Conservation (phyloP, 1,140 invertebrate species). For the Diorhabda elongata region DNA sequence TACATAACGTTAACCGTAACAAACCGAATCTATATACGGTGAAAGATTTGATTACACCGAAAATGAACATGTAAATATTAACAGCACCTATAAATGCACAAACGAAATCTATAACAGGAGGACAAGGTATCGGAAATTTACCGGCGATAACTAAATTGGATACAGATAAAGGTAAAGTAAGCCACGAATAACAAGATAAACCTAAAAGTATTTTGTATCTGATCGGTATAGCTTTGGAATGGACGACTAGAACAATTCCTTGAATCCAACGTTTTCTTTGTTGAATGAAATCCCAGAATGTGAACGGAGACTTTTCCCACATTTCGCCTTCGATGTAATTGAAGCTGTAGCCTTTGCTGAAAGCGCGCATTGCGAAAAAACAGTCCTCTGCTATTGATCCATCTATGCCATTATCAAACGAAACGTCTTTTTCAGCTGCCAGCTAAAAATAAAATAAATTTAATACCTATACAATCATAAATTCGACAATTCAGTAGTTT, state of each 20-base stretch:
- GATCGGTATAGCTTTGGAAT: slow-evolving; percentile 80
- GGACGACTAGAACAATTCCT: slow-evolving; percentile 91
- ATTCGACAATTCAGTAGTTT: too few species aligned
- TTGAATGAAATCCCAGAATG: slow-evolving; percentile 89
- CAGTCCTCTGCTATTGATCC: slow-evolving; percentile 97
- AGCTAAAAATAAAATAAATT: slow-evolving; percentile 58
- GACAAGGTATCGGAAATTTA: slow-evolving; percentile 81
- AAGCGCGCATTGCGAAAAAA: slow-evolving; percentile 93
- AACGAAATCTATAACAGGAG: slow-evolving; percentile 74
- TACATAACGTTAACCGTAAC: slow-evolving; percentile 72
- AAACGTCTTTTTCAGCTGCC: slow-evolving; percentile 81
- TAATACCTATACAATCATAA: not conserved
- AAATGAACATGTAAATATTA: slow-evolving; percentile 94
- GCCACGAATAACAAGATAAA: slow-evolving; percentile 93
- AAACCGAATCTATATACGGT: slow-evolving; percentile 81
- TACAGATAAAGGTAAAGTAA: slow-evolving; percentile 84
- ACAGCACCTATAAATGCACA: slow-evolving; percentile 87
- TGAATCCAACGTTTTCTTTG: slow-evolving; percentile 96
- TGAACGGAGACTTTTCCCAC: slow-evolving; percentile 97
- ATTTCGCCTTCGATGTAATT: slow-evolving; percentile 95
- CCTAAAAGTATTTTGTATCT: slow-evolving; percentile 78
- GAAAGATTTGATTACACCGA: slow-evolving; percentile 94
- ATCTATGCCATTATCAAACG: slow-evolving; percentile 92
- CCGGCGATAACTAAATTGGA: slow-evolving; percentile 82
- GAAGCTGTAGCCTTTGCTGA: slow-evolving; percentile 78